phyloP scores from a whole-genome alignment of 2,888 invertebrate species.

The Furcula furcula region DNA sequence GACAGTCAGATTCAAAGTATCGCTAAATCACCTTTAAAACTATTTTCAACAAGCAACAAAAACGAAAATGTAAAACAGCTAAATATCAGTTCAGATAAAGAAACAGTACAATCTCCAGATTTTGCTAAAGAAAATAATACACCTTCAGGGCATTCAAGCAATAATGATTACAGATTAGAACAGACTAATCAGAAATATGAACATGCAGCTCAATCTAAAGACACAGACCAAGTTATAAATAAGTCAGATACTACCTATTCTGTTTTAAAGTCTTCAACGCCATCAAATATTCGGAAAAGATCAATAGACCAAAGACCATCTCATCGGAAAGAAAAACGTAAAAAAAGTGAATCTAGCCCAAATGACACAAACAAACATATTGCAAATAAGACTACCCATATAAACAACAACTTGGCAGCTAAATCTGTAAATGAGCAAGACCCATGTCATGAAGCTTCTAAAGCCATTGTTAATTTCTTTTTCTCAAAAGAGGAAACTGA shows the following conservation, averaged over 20 bases:
- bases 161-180: constrained; percentile 9
- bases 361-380: constrained; percentile 36
- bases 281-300: constrained; percentile 58
- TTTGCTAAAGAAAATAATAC: constrained; percentile 16
- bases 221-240: constrained; percentile 30
- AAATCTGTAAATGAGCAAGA: constrained; percentile 29
- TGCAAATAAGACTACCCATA: constrained; percentile 29
- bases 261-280: constrained; percentile 31
- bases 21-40: constrained; percentile 36
- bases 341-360: constrained; percentile 53
- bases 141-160: constrained; percentile 13
- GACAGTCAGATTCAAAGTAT: constrained; percentile 36
- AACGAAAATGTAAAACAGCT: constrained; percentile 12
- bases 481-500: constrained; percentile 36
- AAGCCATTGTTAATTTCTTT: constrained; percentile 47
- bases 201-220: constrained; percentile 26
- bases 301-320: constrained; percentile 65
- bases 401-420: constrained; percentile 37
- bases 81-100: constrained; percentile 13
- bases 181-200: constrained; percentile 24
- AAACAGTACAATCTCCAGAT: constrained; percentile 11
- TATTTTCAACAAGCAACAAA: constrained; percentile 13
- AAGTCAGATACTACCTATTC: constrained; percentile 29
- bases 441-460: constrained; percentile 39
- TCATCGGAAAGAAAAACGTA: constrained; percentile 75